A percentile compares a stretch with the other conserved stretches of the same genome.
Evolutionary conservation across 2,888 invertebrate species (phyloP).

Genomic region (Dryocosmus kuriphilus): DNA sequence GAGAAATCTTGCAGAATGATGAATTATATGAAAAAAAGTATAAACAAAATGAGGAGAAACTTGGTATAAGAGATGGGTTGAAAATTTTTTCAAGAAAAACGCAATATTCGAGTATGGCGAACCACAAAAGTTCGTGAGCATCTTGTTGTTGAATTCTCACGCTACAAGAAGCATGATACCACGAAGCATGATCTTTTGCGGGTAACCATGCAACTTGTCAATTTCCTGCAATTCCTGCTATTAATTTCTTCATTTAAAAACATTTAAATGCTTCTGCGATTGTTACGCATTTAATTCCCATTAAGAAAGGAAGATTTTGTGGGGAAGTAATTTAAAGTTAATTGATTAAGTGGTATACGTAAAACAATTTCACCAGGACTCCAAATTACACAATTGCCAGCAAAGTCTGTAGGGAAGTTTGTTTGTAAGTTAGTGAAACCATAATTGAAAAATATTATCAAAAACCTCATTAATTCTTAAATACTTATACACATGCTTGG

Average conservation of each 20-base stretch:
- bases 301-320: neutral
- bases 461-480: no score
- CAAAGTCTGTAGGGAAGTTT: neutral
- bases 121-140: slow-evolving; percentile 5
- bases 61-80: neutral
- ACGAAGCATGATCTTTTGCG: neutral
- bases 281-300: neutral
- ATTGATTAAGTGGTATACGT: neutral
- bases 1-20: neutral
- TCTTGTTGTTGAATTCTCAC: neutral
- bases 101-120: neutral
- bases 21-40: neutral
- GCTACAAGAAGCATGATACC: neutral
- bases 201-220: slow-evolving; percentile 8
- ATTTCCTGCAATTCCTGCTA: slow-evolving; percentile 7
- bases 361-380: neutral
- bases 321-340: neutral
- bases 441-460: no score
- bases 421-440: neutral
- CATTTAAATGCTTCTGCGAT: neutral
- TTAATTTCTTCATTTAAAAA: slow-evolving; percentile 1
- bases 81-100: neutral
- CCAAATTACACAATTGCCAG: neutral
- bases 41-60: neutral
- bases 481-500: no score